Percentiles rank a stretch among this genome's conserved stretches.
phyloP scores from a whole-genome alignment of 2,113 vertebrate genomes.

The Epinephelus lanceolatus region DNA sequence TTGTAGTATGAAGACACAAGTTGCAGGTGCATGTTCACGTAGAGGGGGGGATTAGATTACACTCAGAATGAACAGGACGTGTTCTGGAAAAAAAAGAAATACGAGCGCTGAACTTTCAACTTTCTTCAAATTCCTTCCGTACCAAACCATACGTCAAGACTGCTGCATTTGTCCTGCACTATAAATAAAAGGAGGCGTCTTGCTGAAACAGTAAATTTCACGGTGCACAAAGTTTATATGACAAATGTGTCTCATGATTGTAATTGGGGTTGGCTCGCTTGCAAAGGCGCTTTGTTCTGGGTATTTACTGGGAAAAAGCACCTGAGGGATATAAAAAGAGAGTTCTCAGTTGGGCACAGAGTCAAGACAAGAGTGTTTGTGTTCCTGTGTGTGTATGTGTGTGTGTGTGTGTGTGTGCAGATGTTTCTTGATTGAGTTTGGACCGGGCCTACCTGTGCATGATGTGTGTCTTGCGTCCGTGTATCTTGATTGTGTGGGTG shows the following conservation, averaged over 20 bases:
- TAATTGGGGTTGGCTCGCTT: slow-evolving; percentile 66
- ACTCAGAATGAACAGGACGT: neutral
- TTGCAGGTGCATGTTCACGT: slow-evolving; percentile 11
- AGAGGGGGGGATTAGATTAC: neutral
- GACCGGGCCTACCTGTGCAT: slow-evolving; percentile 44
- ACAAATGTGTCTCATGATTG: slow-evolving; percentile 71
- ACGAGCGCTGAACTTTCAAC: slow-evolving; percentile 46
- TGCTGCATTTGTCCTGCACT: slow-evolving; percentile 7
- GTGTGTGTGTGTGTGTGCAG: slow-evolving; percentile 11
- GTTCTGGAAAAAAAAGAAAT: slow-evolving; percentile 24
- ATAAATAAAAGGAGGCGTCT: slow-evolving; percentile 59
- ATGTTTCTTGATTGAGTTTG: slow-evolving; percentile 46
- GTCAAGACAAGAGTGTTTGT: slow-evolving; percentile 1
- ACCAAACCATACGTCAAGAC: slow-evolving; percentile 49
- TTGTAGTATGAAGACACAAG: slow-evolving; percentile 10
- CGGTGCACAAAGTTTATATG: slow-evolving; percentile 62
- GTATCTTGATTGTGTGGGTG: slow-evolving; percentile 40
- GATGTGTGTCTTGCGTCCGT: neutral
- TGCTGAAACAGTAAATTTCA: slow-evolving; percentile 61
- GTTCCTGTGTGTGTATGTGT: neutral
- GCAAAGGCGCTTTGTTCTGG: slow-evolving; percentile 43
- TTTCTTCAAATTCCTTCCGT: slow-evolving; percentile 24
- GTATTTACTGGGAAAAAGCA: slow-evolving; percentile 68
- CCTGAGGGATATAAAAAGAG: slow-evolving; percentile 60
- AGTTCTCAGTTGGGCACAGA: slow-evolving; percentile 26